phyloP scores from a whole-genome alignment of 2,113 vertebrate species.

The Opisthocomus hoazin region DNA sequence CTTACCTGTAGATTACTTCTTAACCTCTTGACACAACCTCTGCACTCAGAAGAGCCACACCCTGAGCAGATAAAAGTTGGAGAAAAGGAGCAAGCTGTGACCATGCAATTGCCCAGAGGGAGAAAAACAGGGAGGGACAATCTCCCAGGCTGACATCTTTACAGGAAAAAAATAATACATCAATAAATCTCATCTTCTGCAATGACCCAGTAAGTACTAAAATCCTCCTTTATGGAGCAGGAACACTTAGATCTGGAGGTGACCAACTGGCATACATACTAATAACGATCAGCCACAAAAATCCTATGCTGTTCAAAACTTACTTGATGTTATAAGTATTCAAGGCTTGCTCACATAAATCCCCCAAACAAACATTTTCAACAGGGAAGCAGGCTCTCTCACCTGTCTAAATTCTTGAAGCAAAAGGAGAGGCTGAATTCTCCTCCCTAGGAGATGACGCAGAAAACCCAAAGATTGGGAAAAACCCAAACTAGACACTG shows the following conservation, averaged over 20 bases:
- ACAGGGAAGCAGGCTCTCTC: neutral
- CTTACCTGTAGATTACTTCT: neutral
- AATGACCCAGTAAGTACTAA: neutral
- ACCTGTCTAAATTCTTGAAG: neutral
- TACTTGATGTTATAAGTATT: neutral
- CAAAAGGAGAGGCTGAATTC: neutral
- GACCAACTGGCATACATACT: neutral
- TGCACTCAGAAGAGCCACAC: neutral
- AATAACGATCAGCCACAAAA: neutral
- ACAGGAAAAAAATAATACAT: neutral
- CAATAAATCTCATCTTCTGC: neutral
- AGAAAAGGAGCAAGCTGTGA: neutral
- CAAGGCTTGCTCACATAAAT: neutral
- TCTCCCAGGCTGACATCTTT: neutral
- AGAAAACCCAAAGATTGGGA: neutral
- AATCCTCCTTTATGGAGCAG: neutral
- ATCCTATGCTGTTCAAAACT: neutral
- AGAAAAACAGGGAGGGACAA: neutral
- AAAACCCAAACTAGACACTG: neutral
- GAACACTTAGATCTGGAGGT: neutral
- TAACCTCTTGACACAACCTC: neutral
- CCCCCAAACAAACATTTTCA: neutral
- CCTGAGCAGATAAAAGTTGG: neutral
- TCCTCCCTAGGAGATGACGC: neutral
- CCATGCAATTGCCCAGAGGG: neutral